Evolutionary conservation across 2,888 invertebrate species (phyloP).

Genomic region (Encarsia formosa): DNA sequence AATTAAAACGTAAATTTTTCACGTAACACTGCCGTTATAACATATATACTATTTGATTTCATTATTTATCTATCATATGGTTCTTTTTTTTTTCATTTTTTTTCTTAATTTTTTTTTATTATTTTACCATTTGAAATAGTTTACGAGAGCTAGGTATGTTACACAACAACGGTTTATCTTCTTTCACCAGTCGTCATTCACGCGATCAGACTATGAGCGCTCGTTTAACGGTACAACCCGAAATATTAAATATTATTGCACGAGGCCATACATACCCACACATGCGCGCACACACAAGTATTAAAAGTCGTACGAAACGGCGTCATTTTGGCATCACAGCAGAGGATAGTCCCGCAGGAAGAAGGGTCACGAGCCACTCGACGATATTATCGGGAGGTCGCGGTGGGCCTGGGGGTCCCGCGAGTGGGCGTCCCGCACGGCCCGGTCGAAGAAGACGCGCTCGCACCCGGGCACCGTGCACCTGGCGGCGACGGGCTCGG

Average conservation of each 20-base stretch:
- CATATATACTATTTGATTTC: too few relatives aligned
- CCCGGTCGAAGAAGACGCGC: slow-evolving; percentile 73
- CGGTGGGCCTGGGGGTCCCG: slow-evolving; percentile 48
- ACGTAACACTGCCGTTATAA: too few relatives aligned
- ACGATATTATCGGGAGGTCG: slow-evolving; percentile 38
- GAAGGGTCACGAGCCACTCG: slow-evolving; percentile 47
- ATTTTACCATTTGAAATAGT: background rate
- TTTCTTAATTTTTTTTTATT: background rate
- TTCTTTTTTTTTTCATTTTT: too few relatives aligned
- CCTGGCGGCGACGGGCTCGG: slow-evolving; percentile 40
- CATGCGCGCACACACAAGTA: too few relatives aligned
- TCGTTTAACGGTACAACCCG: background rate
- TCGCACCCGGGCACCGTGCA: slow-evolving; percentile 76
- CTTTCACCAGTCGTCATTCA: background rate
- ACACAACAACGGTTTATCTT: slow-evolving; percentile 9
- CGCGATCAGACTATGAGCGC: background rate
- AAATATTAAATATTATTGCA: slow-evolving; percentile 15
- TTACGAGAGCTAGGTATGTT: slow-evolving; percentile 14
- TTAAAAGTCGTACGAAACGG: too few relatives aligned
- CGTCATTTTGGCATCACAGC: slow-evolving; percentile 46
- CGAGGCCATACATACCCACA: too few relatives aligned
- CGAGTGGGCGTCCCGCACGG: slow-evolving; percentile 72
- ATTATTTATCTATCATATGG: too few relatives aligned
- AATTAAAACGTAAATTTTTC: too few relatives aligned
- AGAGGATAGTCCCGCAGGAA: slow-evolving; percentile 39